Base-by-base conservation (phyloP, 2,888 invertebrate genomes). In the Lithodes maja region DNA sequence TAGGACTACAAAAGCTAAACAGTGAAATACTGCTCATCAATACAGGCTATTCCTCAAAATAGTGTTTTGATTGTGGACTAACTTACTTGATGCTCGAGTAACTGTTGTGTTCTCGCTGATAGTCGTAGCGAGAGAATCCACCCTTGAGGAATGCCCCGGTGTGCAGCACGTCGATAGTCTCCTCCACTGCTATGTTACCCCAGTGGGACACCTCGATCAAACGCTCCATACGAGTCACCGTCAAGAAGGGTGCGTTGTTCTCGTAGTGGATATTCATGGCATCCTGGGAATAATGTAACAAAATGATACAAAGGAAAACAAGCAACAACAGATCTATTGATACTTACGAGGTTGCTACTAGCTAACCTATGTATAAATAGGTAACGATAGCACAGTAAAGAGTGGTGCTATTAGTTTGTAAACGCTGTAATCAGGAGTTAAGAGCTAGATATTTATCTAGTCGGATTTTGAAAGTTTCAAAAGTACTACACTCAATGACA, bases 111-210 rank as follows among this genome's bases (percentile, higher is more conserved):
- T 99, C 98, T 92, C 98, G 96, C 94, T 99, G 99, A 93, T 98
- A 99, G 94, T 99, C 99, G 94, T 99, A 98, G 74, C 99, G 96
- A 1, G 99, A 99, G 94, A 99, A 99, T 1, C 98, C 96, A 0
- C 98, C 98, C 93, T 99, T 98, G 74, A 99, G 94, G 92, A 96
- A 95, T 12, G 99, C 99, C 75, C 99, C 99, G 79, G 97, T 96
- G 93, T 99, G 99, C 49, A 96, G 95, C 92, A 99, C 95, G 93
- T 99, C 98, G 92, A 99, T 96, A 5, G 96, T 96, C 94, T 99
- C 99, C 93, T 99, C 99, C 0, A 99, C 95, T 50, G 99, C 99
- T 93, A 99, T 97, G 93, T 99, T 99, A 7, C 99, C 99, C 99
- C 99, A 99, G 94, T 99, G 99, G 0, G 99, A 99, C 1, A 99